A percentile compares a stretch with the other conserved stretches of the same genome.
phyloP scores from a whole-genome alignment of 2,888 invertebrate genomes.

The Rotaria macrura region DNA sequence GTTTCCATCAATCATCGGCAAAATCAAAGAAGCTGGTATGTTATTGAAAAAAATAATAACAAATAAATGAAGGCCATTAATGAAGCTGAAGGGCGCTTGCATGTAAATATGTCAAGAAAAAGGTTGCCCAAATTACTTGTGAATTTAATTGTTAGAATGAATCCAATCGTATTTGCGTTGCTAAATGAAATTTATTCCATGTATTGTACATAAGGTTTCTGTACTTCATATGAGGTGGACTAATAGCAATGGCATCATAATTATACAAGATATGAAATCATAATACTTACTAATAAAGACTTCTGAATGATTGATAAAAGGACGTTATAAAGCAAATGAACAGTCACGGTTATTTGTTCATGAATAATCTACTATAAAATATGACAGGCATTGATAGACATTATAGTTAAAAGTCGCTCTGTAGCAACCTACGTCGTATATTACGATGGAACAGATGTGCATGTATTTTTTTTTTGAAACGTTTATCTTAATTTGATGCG shows the following conservation, averaged over 20 bases:
- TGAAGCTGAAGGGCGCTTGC: neutral
- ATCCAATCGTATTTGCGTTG: too few species aligned
- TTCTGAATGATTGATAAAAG: neutral
- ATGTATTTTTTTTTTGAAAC: too few species aligned
- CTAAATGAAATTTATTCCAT: too few species aligned
- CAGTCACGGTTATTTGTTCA: neutral
- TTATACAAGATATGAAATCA: neutral
- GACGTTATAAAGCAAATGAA: neutral
- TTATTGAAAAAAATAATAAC: neutral
- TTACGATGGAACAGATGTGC: too few species aligned
- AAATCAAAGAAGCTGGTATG: slow-evolving; percentile 17
- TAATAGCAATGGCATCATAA: neutral
- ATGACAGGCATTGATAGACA: too few species aligned
- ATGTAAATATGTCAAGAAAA: neutral
- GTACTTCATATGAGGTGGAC: neutral
- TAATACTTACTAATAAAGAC: neutral
- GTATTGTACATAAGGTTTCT: too few species aligned
- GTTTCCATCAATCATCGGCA: neutral
- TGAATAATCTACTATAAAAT: too few species aligned
- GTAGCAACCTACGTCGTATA: too few species aligned
- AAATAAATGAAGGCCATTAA: neutral
- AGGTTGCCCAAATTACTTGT: neutral
- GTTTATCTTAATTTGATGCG: too few species aligned
- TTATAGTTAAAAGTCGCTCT: too few species aligned
- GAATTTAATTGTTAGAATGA: too few species aligned